Base-by-base conservation (phyloP, 1,140 invertebrate species). In the Danaus melanippus region DNA sequence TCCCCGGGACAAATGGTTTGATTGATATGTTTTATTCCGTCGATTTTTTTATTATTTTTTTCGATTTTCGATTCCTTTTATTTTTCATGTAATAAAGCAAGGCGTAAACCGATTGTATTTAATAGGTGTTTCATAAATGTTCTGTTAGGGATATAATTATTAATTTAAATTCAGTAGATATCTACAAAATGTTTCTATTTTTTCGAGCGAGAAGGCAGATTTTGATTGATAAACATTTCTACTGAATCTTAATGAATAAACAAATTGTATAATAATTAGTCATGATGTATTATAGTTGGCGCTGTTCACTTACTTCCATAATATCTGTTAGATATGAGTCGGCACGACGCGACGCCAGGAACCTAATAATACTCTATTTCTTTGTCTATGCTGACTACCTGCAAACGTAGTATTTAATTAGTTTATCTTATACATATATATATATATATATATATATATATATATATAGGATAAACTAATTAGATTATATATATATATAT, bases 271-370 rank as follows among this genome's bases (percentile, higher is more conserved):
- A 48, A 48, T 48, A 32, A 1, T 48, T 17, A n/a, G 9, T 9
- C 6, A 10, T 8, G n/a, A 48, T 39, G 9, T 32, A 10, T 6
- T 48, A 48, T 48, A 32, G 9, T 12, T 32, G n/a, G 51, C 32
- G n/a, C 52, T 55, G 17, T 54, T 15, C 42, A 67, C 79, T 87
- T 64, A 92, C 91, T 63, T 91, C 76, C 40, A 96, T 90, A 53
- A 96, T 95, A 71, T 93, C 89, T 43, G 79, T 66, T 1, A 91
- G 87, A 72, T 96, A 96, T 45, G 62, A 65, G 74, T 93, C 90
- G 9, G 89, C 94, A 66, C 94, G 86, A 1, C 83, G 68, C 94
- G 86, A 1, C 83, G 68, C 95, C 95, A 97, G 10, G 89, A 91
- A 45, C 95, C 95, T n/a, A 77, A 32, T 10, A 67, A 21, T 0